Conservation (phyloP, 2,113 vertebrate genomes). For the Tursiops truncatus region DNA sequence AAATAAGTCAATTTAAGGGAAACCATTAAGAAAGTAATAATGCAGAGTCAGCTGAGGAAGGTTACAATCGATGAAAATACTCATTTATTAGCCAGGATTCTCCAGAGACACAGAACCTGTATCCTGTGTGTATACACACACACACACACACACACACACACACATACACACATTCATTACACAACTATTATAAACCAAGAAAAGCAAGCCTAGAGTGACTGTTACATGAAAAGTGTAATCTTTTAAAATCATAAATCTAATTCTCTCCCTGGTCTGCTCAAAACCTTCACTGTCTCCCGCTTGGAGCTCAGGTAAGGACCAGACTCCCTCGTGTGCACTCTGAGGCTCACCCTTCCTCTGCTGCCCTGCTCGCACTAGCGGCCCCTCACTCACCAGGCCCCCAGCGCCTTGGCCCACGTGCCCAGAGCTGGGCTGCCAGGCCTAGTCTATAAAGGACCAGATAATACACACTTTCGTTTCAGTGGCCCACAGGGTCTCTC, state of each 20-base stretch:
- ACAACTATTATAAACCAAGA: neutral
- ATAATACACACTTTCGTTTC: neutral
- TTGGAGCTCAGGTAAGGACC: neutral
- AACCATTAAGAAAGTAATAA: neutral
- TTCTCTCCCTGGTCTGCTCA: too few species aligned
- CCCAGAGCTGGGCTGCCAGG: neutral
- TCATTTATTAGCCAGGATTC: neutral
- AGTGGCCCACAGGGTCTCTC: neutral
- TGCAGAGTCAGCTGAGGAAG: neutral
- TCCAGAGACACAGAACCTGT: neutral
- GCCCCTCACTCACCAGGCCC: neutral
- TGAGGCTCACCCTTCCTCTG: neutral
- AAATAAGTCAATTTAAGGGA: neutral
- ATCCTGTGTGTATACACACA: neutral
- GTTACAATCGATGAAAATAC: neutral
- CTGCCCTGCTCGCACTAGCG: rapidly evolving
- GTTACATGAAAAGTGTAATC: neutral
- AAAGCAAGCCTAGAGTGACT: neutral
- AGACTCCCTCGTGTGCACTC: neutral
- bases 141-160: too few species aligned
- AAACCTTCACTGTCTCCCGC: neutral
- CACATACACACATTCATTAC: neutral
- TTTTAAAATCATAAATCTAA: neutral
- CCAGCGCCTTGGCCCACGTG: rapidly evolving
- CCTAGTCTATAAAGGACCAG: neutral